These are phyloP conservation scores for Onthophagus taurus DNA, from an alignment of 1,140 invertebrate genomes.

Conservation along the genomic window DNA sequence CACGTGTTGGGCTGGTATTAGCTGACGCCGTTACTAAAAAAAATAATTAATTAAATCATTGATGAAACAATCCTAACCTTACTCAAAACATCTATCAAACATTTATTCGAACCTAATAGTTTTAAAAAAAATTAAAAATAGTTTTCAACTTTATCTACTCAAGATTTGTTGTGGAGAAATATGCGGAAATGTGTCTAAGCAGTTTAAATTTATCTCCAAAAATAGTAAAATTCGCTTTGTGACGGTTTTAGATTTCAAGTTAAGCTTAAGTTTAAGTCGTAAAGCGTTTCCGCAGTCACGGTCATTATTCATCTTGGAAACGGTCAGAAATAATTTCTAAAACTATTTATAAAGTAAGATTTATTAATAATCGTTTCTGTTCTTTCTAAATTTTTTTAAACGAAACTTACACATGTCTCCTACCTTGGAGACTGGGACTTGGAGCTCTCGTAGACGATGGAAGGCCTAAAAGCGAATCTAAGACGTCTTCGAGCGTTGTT, in stretches of 20 bases:
- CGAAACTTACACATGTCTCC: constrained; percentile 66
- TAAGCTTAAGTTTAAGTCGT: neutral
- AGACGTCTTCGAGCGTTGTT: constrained; percentile 84
- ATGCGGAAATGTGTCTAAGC: too few relatives aligned
- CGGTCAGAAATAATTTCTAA: constrained; percentile 1
- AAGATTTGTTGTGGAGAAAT: too few relatives aligned
- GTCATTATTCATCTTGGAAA: neutral
- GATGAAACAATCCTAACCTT: neutral
- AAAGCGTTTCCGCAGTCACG: neutral
- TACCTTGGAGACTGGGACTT: constrained; percentile 61
- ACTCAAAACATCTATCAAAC: too few relatives aligned
- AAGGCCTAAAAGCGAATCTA: constrained; percentile 81
- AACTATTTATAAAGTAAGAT: constrained; percentile 23
- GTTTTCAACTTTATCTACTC: too few relatives aligned
- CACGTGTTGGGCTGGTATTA: constrained; percentile 38
- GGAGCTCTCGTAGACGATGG: constrained; percentile 57
- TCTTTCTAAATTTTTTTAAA: too few relatives aligned
- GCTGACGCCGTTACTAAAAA: too few relatives aligned
- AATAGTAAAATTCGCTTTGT: too few relatives aligned
- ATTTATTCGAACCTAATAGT: too few relatives aligned
- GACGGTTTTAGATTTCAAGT: too few relatives aligned
- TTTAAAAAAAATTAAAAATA: too few relatives aligned
- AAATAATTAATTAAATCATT: too few relatives aligned
- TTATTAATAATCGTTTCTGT: neutral
- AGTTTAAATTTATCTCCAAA: too few relatives aligned